Evolutionary conservation across 2,797 vertebrate species (phyloP), one percentile per base, ranked within the genome.

Genomic region (Pseudomugil tenellus): DNA sequence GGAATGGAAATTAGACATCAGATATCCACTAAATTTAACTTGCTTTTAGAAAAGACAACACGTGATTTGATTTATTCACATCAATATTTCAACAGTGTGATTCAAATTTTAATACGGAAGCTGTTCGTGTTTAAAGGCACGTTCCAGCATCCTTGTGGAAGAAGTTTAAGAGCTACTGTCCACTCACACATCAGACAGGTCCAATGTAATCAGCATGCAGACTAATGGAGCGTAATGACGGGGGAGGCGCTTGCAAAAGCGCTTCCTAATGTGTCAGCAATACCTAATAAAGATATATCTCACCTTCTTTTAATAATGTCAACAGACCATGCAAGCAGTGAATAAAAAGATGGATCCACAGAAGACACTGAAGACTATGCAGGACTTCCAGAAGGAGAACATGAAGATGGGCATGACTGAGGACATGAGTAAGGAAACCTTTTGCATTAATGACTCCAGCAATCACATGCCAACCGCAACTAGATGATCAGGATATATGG

Each of bases 381-480:
- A 98, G 89, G 96, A 98, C 88, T 99, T 99, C 92, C 97, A 99
- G 91, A 99, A 98, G 81, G 97, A 99, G 88, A 99, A 99, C 87
- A 95, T 97, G 95, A 99, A 98, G 88, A 98, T 99, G 97, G 97
- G 94, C 80, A 97, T 99, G 97, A 98, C 96, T 0, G 98, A 99
- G 87, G 97, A 99, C 76, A 96, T 99, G 97, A 97, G 98, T 99
- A 93, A 96, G 89, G 3, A 41, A 48, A 35, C 35, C 21, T 13
- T 3, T 17, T 10, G 1, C 43, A 66, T 60, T 58, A 39, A 66
- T 66, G 23, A 25, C 39, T 72, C 19, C 68, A 34, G 61, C 56
- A 76, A 79, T 75, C 61, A 35, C 1, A 73, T 43, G 26, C 46
- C 61, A 26, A 6, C 19, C 32, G 3, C 63, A 80, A 76, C 64